Base-by-base conservation (phyloP, 2,113 vertebrate genomes). In the Glaucomys volans region DNA sequence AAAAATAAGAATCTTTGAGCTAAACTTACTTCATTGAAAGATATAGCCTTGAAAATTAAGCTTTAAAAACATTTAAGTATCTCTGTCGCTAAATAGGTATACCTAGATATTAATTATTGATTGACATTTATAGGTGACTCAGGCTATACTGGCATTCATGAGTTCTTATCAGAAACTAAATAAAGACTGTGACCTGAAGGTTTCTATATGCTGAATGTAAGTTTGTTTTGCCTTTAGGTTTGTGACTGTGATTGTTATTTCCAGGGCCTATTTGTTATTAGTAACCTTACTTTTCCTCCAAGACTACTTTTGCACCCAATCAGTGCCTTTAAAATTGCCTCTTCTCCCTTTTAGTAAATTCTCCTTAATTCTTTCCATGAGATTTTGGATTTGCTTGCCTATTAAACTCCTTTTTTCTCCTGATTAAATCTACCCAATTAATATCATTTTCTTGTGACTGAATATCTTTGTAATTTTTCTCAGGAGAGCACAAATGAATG, bases 101-200 rank as follows among this genome's bases (percentile, higher is more conserved):
- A 86, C 35, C 1, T 35, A 89, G 44, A 54, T 80, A 40, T 74
- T 84, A 10, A 35, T 71, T 77, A 47, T 66, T 74, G 24, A 75
- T 22, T 91, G 32, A 47, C 92, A 92, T 91, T 96, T 85, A 95
- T 64, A 92, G 44, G 75, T 92, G 67, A 87, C n/a, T 75, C n/a
- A 82, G 42, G 40, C 79, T 76, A 57, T 84, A 62, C 44, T 90
- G 24, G 4, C 83, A 64, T 67, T 71, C 74, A 37, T 37, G 24
- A 69, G 32, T 42, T 26, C 50, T 94, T 83, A 71, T 87, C 71
- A 76, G 66, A 85, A 95, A 94, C 35, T 44, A 57, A 85, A 94
- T 76, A 35, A 94, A 91, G 66, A 75, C n/a, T 90, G 12, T 88
- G 76, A 71, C 26, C 35, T 7, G 6, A 7, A 50, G 52, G 16